A percentile compares a stretch with the other conserved stretches of the same genome.
phyloP scores from a whole-genome alignment of 2,888 invertebrate genomes.

The Synergus japonicus region DNA sequence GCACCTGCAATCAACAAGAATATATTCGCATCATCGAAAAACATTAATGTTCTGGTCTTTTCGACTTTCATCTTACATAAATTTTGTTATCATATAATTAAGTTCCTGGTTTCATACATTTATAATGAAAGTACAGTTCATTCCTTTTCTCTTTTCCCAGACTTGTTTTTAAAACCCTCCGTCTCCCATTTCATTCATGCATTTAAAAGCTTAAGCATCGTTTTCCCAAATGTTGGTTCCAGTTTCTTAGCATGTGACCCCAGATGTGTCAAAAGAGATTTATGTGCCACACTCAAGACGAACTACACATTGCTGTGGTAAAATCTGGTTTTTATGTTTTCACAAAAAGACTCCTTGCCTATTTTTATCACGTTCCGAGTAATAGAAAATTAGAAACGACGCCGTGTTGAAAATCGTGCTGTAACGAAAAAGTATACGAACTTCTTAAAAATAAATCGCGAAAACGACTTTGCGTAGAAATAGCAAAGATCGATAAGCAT shows the following conservation, averaged over 20 bases:
- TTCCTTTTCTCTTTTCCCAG: background rate
- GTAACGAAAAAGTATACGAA: background rate
- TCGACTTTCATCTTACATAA: too few relatives aligned
- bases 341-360: constrained; percentile 9
- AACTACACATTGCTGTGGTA: background rate
- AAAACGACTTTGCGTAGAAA: background rate
- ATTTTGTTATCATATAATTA: too few relatives aligned
- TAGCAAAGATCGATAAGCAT: background rate
- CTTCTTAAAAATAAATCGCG: background rate
- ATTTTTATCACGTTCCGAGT: constrained; percentile 19
- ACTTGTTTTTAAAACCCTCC: background rate
- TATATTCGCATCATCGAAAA: too few relatives aligned
- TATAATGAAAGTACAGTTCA: too few relatives aligned
- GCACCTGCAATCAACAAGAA: too few relatives aligned
- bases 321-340: background rate
- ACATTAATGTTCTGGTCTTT: too few relatives aligned
- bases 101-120: background rate
- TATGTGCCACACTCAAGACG: background rate
- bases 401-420: background rate
- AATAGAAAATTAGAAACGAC: background rate
- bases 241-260: background rate
- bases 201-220: background rate
- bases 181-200: background rate
- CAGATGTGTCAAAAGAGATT: constrained; percentile 9
- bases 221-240: constrained; percentile 5